Conservation (phyloP, 2,797 vertebrate species). For the Pempheris klunzingeri region DNA sequence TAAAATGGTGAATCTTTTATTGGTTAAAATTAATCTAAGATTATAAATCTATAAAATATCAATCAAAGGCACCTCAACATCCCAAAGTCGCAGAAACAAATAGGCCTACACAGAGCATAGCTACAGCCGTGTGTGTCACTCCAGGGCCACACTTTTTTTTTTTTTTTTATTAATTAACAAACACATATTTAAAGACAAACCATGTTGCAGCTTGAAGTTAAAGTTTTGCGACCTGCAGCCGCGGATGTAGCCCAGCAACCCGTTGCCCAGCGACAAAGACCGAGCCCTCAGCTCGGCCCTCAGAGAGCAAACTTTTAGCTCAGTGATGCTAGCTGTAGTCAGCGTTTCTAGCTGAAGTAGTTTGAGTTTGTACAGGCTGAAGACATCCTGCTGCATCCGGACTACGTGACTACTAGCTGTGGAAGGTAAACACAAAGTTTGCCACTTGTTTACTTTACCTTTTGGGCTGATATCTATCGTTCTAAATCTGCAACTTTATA, state of each 20-base stretch:
- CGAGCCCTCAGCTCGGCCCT: not conserved
- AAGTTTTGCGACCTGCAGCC: constrained; percentile 5
- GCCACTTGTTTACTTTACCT: not conserved
- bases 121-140: not conserved
- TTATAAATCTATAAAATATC: too few relatives aligned
- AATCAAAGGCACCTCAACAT: not conserved
- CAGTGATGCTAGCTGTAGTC: not conserved
- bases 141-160: too few relatives aligned
- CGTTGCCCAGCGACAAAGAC: constrained; percentile 46
- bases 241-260: constrained; percentile 30
- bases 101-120: too few relatives aligned
- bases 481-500: constrained; percentile 1
- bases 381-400: not conserved
- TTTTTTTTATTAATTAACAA: too few relatives aligned
- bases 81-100: not conserved
- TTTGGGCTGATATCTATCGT: not conserved
- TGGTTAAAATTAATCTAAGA: too few relatives aligned
- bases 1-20: not conserved
- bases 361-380: not conserved
- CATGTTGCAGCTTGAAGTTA: not conserved
- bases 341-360: not conserved
- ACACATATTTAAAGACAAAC: too few relatives aligned
- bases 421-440: not conserved
- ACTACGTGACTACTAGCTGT: too few relatives aligned
- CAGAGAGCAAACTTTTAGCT: constrained; percentile 16